Base-by-base conservation (phyloP, 2,113 vertebrate species). In the Tetrao urogallus region DNA sequence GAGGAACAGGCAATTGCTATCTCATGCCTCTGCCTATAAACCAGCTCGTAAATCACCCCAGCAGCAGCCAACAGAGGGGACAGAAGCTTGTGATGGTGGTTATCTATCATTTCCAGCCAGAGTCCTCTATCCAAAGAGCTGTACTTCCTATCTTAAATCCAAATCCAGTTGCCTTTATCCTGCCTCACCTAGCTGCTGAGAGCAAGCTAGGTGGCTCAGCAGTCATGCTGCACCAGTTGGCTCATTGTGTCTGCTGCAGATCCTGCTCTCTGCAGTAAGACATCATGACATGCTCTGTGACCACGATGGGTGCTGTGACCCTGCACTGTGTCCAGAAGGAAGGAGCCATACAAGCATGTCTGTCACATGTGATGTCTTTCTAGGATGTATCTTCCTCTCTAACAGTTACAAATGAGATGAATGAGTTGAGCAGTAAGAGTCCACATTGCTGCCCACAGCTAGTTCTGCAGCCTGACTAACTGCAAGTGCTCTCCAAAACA, bases 11-110 rank as follows among this genome's bases (percentile, higher is more conserved):
- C 94, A 91, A 92, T 77, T 7, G 0, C 19, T 89, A 20, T 69
- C 89, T 64, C 67, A 20, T 16, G 75, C 48, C 84, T 91, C 71
- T 30, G 4, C 61, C 85, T 65, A 66, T 88, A 95, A 95, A 89
- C 47, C 0, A 2, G 45, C 74, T 89, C 67, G 47, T 89, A 92
- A 89, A 94, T 94, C 89, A 91, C 67, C 14, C 30, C 24, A 40
- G 67, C 75, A 82, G 75, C 84, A 92, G 67, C 67, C 36, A 42
- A 47, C 74, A 65, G 64, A 87, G 78, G 18, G 16, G 36, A 69
- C 28, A 42, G 54, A 21, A 93, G 27, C 48, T 89, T 63, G 40
- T 89, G n/a, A n/a, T 45, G 78, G 83, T 63, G 73, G 76, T 92
- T 87, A 69, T 89, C 25, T 42, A 76, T 60, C 50, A 64, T 64